These are phyloP conservation scores for Ophion costatus DNA, from an alignment of 2,888 invertebrate genomes.

Conservation along the genomic window DNA sequence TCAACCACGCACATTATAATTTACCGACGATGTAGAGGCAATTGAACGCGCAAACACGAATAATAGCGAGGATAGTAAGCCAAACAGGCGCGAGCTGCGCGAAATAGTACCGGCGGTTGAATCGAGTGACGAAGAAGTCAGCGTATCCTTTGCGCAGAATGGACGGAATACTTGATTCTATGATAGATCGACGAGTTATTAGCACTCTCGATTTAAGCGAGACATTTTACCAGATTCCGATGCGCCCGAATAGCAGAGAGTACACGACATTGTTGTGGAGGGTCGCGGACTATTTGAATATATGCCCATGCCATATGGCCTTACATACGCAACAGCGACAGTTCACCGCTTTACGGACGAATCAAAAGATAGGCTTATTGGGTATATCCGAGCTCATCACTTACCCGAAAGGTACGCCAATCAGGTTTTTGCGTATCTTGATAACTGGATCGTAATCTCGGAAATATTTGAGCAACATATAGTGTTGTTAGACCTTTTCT, in stretches of 20 bases:
- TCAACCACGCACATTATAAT: not conserved
- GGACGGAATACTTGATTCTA: conserved; percentile 15
- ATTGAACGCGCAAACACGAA: not conserved
- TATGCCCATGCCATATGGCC: conserved; percentile 65
- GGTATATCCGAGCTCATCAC: not conserved
- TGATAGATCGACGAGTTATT: conserved; percentile 54
- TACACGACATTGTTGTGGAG: conserved; percentile 74
- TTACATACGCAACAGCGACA: conserved; percentile 63
- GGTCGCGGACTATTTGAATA: conserved; percentile 30
- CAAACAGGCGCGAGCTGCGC: not conserved
- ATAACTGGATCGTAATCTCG: conserved; percentile 13
- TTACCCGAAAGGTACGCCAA: conserved; percentile 18
- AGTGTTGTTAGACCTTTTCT: conserved; percentile 7
- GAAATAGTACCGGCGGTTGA: conserved; percentile 5
- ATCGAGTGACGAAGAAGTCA: conserved; percentile 20
- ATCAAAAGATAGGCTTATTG: conserved; percentile 2
- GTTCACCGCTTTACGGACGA: conserved; percentile 61
- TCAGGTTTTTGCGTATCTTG: not conserved
- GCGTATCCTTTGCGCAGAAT: conserved; percentile 27
- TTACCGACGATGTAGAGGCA: not conserved
- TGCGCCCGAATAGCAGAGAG: conserved; percentile 61
- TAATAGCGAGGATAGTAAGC: not conserved
- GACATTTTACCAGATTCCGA: conserved; percentile 74
- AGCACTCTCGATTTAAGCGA: conserved; percentile 73
- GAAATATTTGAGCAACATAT: conserved; percentile 19